Conservation (phyloP, 1,140 invertebrate genomes). For the Bombus haemorrhoidalis region DNA sequence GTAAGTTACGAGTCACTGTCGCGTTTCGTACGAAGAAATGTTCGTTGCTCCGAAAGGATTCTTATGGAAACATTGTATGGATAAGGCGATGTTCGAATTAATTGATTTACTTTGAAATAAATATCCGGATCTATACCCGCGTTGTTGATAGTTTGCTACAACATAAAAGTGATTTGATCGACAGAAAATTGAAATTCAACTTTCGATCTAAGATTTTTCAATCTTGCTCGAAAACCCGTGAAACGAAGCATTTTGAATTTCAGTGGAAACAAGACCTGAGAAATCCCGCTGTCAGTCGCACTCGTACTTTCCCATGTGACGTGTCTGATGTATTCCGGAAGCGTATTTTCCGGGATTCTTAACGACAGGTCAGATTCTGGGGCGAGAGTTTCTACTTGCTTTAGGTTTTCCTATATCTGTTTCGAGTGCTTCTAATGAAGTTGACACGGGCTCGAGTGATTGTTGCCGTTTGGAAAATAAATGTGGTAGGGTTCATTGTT, state of each 20-base stretch:
- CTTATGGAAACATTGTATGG: too few relatives aligned
- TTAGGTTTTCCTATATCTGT: neutral
- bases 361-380: neutral
- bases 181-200: neutral
- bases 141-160: too few relatives aligned
- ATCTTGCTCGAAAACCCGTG: neutral
- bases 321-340: neutral
- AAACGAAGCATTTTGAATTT: neutral
- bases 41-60: too few relatives aligned
- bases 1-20: too few relatives aligned
- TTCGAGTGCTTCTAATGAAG: neutral
- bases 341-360: constrained; percentile 2
- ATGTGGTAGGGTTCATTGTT: neutral
- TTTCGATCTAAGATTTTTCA: neutral
- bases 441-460: neutral
- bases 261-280: neutral
- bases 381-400: neutral
- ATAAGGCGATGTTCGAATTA: too few relatives aligned
- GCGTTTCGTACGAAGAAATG: too few relatives aligned
- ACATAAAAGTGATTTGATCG: too few relatives aligned
- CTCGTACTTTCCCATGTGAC: neutral
- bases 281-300: neutral
- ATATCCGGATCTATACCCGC: too few relatives aligned
- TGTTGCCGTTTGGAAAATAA: neutral
- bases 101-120: too few relatives aligned